Conservation (phyloP, 1,140 invertebrate species). For the Diorhabda carinulata region DNA sequence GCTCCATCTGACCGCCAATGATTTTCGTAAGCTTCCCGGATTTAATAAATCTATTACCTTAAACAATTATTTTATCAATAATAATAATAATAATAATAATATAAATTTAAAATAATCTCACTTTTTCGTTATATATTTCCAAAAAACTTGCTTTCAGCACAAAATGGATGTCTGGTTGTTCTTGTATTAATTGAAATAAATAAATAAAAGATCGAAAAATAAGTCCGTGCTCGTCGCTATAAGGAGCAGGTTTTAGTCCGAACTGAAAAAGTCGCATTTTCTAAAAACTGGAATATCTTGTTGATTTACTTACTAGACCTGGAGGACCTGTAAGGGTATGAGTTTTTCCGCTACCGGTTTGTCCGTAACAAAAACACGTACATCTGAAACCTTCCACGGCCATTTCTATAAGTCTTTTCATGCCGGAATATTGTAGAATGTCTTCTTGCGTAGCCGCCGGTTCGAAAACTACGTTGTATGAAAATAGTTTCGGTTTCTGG, state of each 20-base stretch:
- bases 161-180: slow-evolving; percentile 72
- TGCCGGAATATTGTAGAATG: slow-evolving; percentile 75
- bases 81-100: background rate
- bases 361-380: slow-evolving; percentile 93
- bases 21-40: slow-evolving; percentile 74
- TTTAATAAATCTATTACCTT: slow-evolving; percentile 93
- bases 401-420: slow-evolving; percentile 86
- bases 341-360: slow-evolving; percentile 95
- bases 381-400: slow-evolving; percentile 89
- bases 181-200: slow-evolving; percentile 77
- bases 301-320: slow-evolving; percentile 60
- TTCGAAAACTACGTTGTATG: slow-evolving; percentile 87
- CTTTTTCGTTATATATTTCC: slow-evolving; percentile 95
- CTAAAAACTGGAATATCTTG: background rate
- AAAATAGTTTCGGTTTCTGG: slow-evolving; percentile 73
- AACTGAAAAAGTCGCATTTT: slow-evolving; percentile 54
- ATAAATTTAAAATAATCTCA: slow-evolving; percentile 46
- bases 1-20: slow-evolving; percentile 86
- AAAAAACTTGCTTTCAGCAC: slow-evolving; percentile 90
- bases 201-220: slow-evolving; percentile 87
- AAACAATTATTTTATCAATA: background rate
- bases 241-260: slow-evolving; percentile 54
- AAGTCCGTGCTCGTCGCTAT: slow-evolving; percentile 72
- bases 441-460: slow-evolving; percentile 78
- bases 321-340: slow-evolving; percentile 92